Conservation (phyloP, 2,113 vertebrate genomes). For the Motacilla alba region DNA sequence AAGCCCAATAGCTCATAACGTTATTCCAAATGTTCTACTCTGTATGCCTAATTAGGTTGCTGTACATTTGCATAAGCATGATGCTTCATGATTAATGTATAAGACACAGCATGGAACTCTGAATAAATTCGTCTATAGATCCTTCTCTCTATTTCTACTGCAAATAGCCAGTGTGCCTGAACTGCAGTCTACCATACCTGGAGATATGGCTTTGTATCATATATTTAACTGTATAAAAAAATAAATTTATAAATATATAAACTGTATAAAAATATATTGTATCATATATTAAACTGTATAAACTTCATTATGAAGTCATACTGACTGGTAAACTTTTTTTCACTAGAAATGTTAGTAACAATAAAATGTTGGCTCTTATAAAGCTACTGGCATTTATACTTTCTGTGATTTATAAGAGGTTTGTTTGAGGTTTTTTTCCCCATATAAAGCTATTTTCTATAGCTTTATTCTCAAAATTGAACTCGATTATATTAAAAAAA, state of each 20-base stretch:
- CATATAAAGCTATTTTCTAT: not conserved
- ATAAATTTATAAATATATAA: too few species aligned
- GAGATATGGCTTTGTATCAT: not conserved
- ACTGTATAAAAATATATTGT: not conserved
- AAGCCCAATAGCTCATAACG: conserved; percentile 64
- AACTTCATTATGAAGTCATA: not conserved
- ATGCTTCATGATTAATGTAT: conserved; percentile 76
- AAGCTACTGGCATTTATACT: not conserved
- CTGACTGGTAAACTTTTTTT: not conserved
- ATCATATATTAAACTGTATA: conserved; percentile 4
- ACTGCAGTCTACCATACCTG: conserved; percentile 8
- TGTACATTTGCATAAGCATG: conserved; percentile 69
- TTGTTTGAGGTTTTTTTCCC: not conserved
- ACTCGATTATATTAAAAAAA: not conserved
- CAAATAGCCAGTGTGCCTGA: conserved; percentile 42
- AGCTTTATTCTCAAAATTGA: not conserved
- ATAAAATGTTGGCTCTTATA: not conserved
- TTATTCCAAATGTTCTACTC: conserved; percentile 66
- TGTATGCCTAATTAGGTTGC: conserved; percentile 69
- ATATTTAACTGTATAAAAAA: conserved; percentile 6
- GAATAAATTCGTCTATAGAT: conserved; percentile 47
- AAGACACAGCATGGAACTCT: conserved; percentile 56
- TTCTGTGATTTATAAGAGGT: not conserved
- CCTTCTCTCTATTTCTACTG: not conserved
- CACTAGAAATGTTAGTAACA: not conserved